Evolutionary conservation across 1,140 invertebrate genomes (phyloP).

Genomic region (Zaprionus ghesquierei): DNA sequence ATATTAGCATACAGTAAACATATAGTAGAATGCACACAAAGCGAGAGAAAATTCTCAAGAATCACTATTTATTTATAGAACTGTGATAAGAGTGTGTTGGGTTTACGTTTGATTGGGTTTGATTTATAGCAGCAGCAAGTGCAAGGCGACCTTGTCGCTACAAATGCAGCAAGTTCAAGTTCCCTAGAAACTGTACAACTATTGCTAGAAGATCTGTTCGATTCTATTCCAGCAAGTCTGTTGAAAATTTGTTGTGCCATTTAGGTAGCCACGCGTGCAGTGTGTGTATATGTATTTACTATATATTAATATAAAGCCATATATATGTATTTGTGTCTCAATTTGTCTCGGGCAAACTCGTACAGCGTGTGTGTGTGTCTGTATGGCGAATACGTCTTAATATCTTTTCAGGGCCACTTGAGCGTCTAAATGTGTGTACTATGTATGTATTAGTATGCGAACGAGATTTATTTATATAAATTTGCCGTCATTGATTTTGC

Average conservation of each 20-base stretch:
- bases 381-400: conserved; percentile 32
- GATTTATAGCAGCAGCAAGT: not conserved
- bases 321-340: not conserved
- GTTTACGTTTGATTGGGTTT: not conserved
- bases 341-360: conserved; percentile 2
- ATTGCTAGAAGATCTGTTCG: not conserved
- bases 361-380: not conserved
- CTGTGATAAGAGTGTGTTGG: too few relatives aligned
- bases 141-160: not conserved
- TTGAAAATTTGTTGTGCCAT: not conserved
- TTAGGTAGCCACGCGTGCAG: not conserved
- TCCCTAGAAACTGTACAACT: not conserved
- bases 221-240: not conserved
- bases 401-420: conserved; percentile 46
- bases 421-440: conserved; percentile 16
- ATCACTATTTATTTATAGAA: not conserved
- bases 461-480: conserved; percentile 42
- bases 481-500: conserved; percentile 56
- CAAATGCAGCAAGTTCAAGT: not conserved
- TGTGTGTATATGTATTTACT: not conserved
- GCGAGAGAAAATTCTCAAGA: not conserved
- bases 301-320: not conserved
- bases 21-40: not conserved
- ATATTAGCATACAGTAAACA: conserved; percentile 3
- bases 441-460: not conserved